Evolutionary conservation across 2,113 vertebrate genomes (phyloP).

Genomic region (Bambusicola thoracicus): DNA sequence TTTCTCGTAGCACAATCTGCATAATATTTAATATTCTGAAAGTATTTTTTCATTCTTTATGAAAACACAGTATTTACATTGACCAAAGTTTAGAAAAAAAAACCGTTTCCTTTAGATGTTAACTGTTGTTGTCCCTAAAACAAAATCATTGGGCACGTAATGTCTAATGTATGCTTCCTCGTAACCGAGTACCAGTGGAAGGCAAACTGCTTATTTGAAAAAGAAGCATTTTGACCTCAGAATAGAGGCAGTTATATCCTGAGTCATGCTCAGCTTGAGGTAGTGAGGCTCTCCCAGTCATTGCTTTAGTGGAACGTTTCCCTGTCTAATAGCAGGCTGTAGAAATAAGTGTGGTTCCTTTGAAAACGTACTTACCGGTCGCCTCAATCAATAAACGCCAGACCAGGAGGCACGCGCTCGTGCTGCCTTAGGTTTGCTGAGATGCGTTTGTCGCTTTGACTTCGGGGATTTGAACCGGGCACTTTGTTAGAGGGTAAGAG

Average conservation of each 20-base stretch:
- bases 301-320: neutral
- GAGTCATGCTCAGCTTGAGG: neutral
- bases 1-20: neutral
- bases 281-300: neutral
- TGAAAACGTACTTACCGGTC: neutral
- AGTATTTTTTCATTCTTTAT: neutral
- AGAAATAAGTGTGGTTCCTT: neutral
- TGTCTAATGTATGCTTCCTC: neutral
- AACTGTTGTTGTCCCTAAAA: neutral
- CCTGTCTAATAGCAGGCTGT: neutral
- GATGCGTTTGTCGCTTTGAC: neutral
- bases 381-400: neutral
- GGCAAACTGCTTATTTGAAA: neutral
- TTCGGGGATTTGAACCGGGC: neutral
- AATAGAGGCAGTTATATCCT: neutral
- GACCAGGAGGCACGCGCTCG: neutral
- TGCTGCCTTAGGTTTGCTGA: neutral
- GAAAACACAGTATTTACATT: neutral
- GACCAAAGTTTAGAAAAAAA: neutral
- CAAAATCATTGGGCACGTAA: fast-evolving
- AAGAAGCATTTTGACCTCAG: neutral
- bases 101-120: neutral
- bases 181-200: neutral
- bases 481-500: neutral
- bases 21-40: neutral